Evolutionary conservation across 2,888 invertebrate species (phyloP).

Genomic region (Hirtodrosophila histrioides): DNA sequence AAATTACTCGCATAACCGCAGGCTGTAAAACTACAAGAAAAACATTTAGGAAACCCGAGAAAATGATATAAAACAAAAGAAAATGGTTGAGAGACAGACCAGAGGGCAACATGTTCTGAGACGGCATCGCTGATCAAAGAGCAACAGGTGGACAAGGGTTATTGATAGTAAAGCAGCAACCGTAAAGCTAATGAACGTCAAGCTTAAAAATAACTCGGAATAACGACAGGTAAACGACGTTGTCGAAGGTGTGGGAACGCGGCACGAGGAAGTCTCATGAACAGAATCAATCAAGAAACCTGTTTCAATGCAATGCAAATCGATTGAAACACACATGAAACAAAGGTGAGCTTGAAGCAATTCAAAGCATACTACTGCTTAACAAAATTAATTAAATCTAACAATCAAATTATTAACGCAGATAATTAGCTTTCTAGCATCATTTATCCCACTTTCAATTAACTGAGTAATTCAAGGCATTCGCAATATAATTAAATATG

Average conservation of each 20-base stretch:
- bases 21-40: constrained; percentile 30
- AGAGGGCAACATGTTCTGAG: constrained; percentile 14
- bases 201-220: constrained; percentile 54
- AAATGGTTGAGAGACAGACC: constrained; percentile 6
- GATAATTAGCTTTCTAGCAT: too few species aligned
- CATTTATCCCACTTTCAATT: too few species aligned
- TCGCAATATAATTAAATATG: too few species aligned
- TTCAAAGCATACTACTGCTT: neutral
- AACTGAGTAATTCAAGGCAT: too few species aligned
- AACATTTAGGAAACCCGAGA: constrained; percentile 28
- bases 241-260: constrained; percentile 55
- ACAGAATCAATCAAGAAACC: constrained; percentile 49
- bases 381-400: neutral
- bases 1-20: neutral
- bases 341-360: constrained; percentile 21
- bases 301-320: constrained; percentile 62
- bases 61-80: constrained; percentile 29
- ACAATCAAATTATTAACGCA: too few species aligned
- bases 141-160: constrained; percentile 41
- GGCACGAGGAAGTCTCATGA: constrained; percentile 29
- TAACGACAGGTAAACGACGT: constrained; percentile 34
- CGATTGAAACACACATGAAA: constrained; percentile 17
- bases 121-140: constrained; percentile 46
- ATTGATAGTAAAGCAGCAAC: constrained; percentile 33
- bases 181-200: constrained; percentile 61